A percentile compares a stretch with the other conserved stretches of the same genome.
Evolutionary conservation across 2,888 invertebrate genomes (phyloP).

Genomic region (Coleophora flavipennella): DNA sequence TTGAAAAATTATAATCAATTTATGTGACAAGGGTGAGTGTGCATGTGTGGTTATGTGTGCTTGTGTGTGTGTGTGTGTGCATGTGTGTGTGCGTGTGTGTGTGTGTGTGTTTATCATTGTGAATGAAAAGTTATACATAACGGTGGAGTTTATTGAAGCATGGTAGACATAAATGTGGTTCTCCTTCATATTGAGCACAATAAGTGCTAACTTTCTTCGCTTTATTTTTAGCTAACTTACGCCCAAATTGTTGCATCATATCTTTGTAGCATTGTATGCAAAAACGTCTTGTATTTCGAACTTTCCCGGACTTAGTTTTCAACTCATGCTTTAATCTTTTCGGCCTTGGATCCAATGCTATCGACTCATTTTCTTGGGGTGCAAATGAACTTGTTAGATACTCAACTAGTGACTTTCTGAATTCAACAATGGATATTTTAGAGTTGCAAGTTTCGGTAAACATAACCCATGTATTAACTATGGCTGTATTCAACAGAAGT

Average conservation of each 20-base stretch:
- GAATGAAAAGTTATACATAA: neutral
- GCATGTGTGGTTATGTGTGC: too few species aligned
- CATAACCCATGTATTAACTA: conserved; percentile 19
- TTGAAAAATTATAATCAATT: too few species aligned
- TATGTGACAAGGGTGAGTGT: too few species aligned
- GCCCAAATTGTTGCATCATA: conserved; percentile 3
- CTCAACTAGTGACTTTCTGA: conserved; percentile 7
- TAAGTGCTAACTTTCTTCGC: conserved; percentile 9
- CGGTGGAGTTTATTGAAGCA: conserved; percentile 8
- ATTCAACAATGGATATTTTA: conserved; percentile 11
- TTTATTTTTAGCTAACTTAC: conserved; percentile 10
- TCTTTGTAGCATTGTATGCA: conserved; percentile 11
- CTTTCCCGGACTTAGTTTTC: conserved; percentile 4
- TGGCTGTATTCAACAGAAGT: conserved; percentile 19
- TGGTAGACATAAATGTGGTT: conserved; percentile 7
- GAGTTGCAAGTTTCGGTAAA: conserved; percentile 11
- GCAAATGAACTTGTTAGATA: neutral
- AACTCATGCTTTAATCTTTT: conserved; percentile 7
- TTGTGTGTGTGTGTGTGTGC: too few species aligned
- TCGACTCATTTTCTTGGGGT: conserved; percentile 4
- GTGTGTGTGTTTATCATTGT: too few species aligned
- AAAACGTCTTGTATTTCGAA: conserved; percentile 5
- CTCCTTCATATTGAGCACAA: conserved; percentile 4
- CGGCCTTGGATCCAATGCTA: conserved; percentile 1
- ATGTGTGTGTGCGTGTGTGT: too few species aligned